Conservation (phyloP, 2,113 vertebrate genomes). For the Nesogale talazaci region DNA sequence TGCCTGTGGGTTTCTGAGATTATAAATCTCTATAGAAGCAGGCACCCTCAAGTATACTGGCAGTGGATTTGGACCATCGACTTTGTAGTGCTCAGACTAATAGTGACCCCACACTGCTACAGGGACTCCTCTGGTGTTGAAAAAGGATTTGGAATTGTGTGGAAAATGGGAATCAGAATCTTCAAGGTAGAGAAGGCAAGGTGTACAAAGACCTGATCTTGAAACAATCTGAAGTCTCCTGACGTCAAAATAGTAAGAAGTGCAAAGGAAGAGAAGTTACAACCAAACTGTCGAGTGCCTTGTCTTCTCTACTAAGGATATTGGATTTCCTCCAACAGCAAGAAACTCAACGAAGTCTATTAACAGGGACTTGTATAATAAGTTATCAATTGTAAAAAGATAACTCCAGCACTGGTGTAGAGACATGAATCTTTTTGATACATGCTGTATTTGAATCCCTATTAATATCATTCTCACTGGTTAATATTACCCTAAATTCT, state of each 20-base stretch:
- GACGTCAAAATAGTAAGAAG: background rate
- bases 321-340: background rate
- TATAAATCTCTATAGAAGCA: too few species aligned
- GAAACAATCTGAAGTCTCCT: conserved; percentile 34
- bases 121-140: background rate
- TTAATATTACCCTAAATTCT: too few species aligned
- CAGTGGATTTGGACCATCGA: too few species aligned
- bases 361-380: background rate
- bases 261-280: conserved; percentile 2
- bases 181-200: background rate
- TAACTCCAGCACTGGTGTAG: background rate
- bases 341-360: background rate
- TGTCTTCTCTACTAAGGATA: background rate
- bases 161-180: background rate
- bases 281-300: background rate
- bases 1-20: too few species aligned
- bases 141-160: conserved; percentile 7
- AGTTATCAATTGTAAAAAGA: background rate
- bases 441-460: too few species aligned
- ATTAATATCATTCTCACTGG: too few species aligned
- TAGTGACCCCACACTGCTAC: too few species aligned
- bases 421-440: background rate
- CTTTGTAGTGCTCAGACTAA: too few species aligned
- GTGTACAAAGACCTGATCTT: background rate
- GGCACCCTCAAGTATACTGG: too few species aligned